phyloP scores from a whole-genome alignment of 2,113 vertebrate species.

The Crocuta crocuta region DNA sequence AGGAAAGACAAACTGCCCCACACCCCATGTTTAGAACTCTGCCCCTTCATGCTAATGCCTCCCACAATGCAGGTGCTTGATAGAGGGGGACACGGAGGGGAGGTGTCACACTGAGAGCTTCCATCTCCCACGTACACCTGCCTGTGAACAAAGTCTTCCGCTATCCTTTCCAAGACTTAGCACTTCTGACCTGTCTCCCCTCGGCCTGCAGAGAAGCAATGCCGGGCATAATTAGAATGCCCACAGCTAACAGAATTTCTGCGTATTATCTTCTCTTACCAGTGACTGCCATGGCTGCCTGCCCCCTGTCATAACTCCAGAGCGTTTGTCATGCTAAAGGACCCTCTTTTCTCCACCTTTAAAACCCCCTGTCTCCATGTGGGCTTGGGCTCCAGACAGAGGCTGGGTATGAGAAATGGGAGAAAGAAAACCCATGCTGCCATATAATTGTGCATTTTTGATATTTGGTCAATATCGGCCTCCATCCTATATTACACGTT shows the following conservation, averaged over 20 bases:
- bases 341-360: conserved; percentile 29
- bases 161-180: neutral
- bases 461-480: neutral
- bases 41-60: neutral
- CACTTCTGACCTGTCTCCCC: neutral
- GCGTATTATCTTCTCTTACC: neutral
- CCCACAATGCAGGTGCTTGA: neutral
- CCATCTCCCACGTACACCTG: neutral
- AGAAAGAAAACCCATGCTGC: neutral
- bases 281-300: neutral
- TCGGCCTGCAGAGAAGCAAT: neutral
- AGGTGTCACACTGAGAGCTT: neutral
- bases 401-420: neutral
- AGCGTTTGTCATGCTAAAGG: neutral
- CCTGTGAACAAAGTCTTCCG: neutral
- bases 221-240: neutral
- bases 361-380: neutral
- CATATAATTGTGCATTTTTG: neutral
- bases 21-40: neutral
- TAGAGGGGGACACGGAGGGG: neutral
- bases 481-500: neutral
- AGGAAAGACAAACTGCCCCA: neutral
- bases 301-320: neutral
- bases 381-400: neutral
- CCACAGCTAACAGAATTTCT: neutral